Base-by-base conservation (phyloP, 2,113 vertebrate species). In the Heterocephalus glaber region DNA sequence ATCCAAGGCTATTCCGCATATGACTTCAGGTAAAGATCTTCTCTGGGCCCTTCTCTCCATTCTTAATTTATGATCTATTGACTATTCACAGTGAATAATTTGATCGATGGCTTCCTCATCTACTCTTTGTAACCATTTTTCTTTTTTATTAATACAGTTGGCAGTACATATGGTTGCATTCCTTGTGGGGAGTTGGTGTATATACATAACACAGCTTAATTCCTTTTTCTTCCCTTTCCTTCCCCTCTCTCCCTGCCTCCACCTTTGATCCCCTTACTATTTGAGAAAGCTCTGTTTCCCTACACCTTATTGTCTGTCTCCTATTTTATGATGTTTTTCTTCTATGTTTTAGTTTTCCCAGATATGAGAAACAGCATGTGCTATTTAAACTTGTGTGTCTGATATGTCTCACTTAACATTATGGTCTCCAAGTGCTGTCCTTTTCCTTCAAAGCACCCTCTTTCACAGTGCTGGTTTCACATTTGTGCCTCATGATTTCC, bases 21-120 rank as follows among this genome's bases (percentile, higher is more conserved):
- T 95, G 98, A 99, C 95, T 99, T 99, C 98, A 99, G 99, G 99
- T 99, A 99, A 98, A 81, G 88, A 1, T 84, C 92, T 81, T 98
- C 13, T 81, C 2, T 81, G 96, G 74, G 86, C 19, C 19, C 22
- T 92, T 97, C 83, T 97, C 72, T 85, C 96, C 96, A 0, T 33
- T 81, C 16, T 80, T 66, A 68, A 54, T 33, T 41, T 89, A 35
- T 70, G 9, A 82, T 14, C 13, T 47, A 0, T 33, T 61, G 16
- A 89, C 33, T 60, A 2, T 93, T 66, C 3, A 7, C 49, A 81
- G 52, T 77, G 11, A 76, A 76, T 80, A 49, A 61, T 7, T 95
- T 52, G 4, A 61, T 87, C 60, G 4, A 84, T 54, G 33, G 0
- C 13, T 74, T 33, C 35, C 7, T 3, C 58, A 11, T 2, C 9